A percentile compares a stretch with the other conserved stretches of the same genome.
Conservation (phyloP, 2,888 invertebrate genomes). For the Melinaea marsaeus region DNA sequence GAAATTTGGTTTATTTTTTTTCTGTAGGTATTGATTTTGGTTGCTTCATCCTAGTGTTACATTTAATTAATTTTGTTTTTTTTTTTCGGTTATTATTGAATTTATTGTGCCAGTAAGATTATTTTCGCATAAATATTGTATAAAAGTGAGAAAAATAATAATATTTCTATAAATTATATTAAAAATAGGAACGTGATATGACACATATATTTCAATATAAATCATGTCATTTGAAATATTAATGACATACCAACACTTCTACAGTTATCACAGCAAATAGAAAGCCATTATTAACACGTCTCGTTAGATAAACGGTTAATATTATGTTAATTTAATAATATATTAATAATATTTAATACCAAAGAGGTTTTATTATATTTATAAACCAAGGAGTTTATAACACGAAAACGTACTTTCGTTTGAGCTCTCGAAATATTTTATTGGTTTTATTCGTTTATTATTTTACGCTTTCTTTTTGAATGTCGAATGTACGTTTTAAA, state of each 20-base stretch:
- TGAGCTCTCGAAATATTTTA: conserved; percentile 1
- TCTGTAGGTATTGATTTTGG: not conserved
- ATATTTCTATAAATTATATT: not conserved
- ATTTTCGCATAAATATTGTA: not conserved
- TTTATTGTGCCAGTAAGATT: not conserved
- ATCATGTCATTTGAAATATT: too few species aligned
- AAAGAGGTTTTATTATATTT: too few species aligned
- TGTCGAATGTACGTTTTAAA: not conserved
- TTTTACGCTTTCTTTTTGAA: conserved; percentile 1
- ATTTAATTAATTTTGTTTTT: not conserved
- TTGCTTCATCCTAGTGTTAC: not conserved
- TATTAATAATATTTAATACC: not conserved
- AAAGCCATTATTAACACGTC: conserved; percentile 15
- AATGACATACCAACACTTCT: not conserved
- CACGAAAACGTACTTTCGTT: not conserved
- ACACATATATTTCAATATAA: too few species aligned
- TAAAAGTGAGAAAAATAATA: not conserved
- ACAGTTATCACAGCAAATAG: conserved; percentile 23
- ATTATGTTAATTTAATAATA: not conserved
- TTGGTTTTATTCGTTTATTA: not conserved
- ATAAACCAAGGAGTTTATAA: too few species aligned
- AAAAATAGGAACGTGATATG: too few species aligned
- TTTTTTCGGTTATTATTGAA: too few species aligned
- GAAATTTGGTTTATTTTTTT: not conserved
- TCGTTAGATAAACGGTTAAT: not conserved